phyloP scores from a whole-genome alignment of 2,113 vertebrate genomes.

The Donacobius atricapilla region DNA sequence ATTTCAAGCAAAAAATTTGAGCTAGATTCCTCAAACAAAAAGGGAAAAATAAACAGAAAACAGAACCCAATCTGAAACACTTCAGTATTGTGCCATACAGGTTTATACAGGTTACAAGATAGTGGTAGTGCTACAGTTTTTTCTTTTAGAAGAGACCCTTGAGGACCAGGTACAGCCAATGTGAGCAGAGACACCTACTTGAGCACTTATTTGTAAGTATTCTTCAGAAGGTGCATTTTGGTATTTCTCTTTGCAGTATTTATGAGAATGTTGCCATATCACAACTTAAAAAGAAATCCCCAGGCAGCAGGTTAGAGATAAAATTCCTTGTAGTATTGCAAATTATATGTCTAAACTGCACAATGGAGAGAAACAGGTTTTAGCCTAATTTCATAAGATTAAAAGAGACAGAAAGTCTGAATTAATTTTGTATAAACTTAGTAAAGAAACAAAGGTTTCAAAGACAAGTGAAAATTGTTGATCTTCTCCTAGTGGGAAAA shows the following conservation, averaged over 20 bases:
- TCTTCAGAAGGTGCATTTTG: neutral
- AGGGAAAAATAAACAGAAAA: neutral
- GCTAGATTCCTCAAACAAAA: neutral
- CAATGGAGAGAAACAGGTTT: neutral
- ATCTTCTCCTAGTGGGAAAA: neutral
- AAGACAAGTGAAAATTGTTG: neutral
- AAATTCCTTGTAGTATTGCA: neutral
- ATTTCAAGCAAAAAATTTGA: neutral
- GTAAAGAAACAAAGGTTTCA: neutral
- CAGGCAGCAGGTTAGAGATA: neutral
- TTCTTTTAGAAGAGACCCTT: neutral
- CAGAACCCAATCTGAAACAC: neutral
- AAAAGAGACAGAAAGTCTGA: neutral
- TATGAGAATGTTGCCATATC: neutral
- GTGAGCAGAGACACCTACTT: neutral
- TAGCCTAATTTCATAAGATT: neutral
- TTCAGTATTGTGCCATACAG: neutral
- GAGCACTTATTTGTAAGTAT: neutral
- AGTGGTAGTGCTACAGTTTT: neutral
- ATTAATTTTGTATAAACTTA: neutral
- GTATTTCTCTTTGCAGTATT: neutral
- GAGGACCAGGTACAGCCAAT: neutral
- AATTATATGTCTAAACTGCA: neutral
- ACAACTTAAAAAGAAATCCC: neutral
- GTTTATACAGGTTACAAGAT: neutral